Evolutionary conservation across 2,797 vertebrate species (phyloP).

Genomic region (Centropyge bicolor): DNA sequence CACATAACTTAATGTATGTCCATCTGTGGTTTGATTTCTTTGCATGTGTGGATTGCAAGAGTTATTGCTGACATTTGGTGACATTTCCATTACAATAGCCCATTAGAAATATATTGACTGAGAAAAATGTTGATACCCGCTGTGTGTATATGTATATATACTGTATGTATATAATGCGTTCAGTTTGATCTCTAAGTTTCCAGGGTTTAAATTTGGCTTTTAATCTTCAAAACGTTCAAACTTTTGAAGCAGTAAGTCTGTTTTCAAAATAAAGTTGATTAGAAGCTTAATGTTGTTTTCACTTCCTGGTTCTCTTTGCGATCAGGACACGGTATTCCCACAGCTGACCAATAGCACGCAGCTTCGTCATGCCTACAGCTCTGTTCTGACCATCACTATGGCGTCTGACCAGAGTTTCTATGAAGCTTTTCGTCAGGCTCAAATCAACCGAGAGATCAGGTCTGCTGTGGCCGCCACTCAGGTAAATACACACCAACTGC

Average conservation of each 20-base stretch:
- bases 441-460: slow-evolving; percentile 69
- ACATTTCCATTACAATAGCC: no score
- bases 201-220: no score
- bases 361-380: slow-evolving; percentile 89
- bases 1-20: no score
- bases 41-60: no score
- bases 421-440: slow-evolving; percentile 80
- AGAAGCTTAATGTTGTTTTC: neutral
- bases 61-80: no score
- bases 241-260: neutral
- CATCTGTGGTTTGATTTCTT: no score
- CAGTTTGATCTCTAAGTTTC: no score
- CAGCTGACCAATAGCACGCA: slow-evolving; percentile 85
- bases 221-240: neutral
- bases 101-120: no score
- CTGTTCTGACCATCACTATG: slow-evolving; percentile 90
- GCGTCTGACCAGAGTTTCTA: slow-evolving; percentile 86
- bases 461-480: slow-evolving; percentile 62
- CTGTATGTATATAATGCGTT: no score
- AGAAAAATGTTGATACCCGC: no score
- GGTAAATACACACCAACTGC: slow-evolving; percentile 42
- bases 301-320: slow-evolving; percentile 66
- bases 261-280: neutral
- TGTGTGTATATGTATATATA: no score
- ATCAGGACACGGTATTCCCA: slow-evolving; percentile 77